These are phyloP conservation scores for Melanotaenia boesemani DNA, from an alignment of 2,797 vertebrate genomes.

Conservation along the genomic window DNA sequence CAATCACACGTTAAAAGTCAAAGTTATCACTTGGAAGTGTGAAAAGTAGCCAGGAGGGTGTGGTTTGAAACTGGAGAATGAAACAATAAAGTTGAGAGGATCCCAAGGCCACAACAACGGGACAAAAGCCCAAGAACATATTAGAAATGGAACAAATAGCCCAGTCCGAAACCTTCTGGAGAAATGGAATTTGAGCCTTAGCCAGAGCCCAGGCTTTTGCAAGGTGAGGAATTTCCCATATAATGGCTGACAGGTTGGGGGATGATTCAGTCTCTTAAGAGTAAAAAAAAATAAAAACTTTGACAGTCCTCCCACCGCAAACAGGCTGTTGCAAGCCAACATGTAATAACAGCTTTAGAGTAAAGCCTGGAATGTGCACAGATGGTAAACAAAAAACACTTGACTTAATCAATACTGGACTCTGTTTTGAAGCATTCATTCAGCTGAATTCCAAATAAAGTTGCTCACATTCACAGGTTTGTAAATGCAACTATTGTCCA, in stretches of 20 bases:
- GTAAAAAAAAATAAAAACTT: background rate
- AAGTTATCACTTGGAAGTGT: background rate
- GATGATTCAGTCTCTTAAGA: constrained; percentile 43
- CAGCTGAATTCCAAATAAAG: too few species aligned
- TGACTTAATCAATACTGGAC: background rate
- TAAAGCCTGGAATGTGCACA: constrained; percentile 13
- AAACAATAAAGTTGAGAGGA: constrained; percentile 2
- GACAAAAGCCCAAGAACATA: constrained; percentile 33
- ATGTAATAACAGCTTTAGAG: constrained; percentile 41
- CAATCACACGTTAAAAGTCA: background rate
- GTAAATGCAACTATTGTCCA: too few species aligned
- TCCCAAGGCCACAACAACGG: background rate
- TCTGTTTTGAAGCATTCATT: background rate
- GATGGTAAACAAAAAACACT: constrained; percentile 3
- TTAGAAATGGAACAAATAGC: constrained; percentile 7
- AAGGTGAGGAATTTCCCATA: constrained; percentile 59
- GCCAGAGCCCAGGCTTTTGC: constrained; percentile 14
- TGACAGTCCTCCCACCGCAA: background rate
- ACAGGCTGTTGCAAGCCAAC: constrained; percentile 35
- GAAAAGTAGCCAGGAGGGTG: constrained; percentile 39
- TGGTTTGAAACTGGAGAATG: constrained; percentile 55
- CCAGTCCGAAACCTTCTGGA: background rate
- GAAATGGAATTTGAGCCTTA: constrained; percentile 32
- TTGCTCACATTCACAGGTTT: too few species aligned
- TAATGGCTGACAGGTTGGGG: constrained; percentile 36